Evolutionary conservation across 2,113 vertebrate genomes (phyloP), one percentile per base, ranked within the genome.

Genomic region (Semnopithecus entellus): DNA sequence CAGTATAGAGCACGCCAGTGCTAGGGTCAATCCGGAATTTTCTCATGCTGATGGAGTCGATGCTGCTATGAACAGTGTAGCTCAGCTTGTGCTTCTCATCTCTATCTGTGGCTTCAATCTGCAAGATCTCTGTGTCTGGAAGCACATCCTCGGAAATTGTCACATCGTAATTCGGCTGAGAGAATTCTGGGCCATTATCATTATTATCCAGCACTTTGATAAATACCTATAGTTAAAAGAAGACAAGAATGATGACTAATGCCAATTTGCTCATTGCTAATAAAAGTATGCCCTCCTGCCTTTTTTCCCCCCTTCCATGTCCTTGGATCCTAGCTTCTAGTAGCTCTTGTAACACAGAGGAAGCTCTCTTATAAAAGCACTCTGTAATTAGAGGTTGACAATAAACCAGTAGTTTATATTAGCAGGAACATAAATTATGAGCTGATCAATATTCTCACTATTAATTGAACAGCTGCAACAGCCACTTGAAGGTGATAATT

Each of bases 161-260:
- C 95, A 99, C 99, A 7, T 99, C 99, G 0, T 99, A 99, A 93
- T 98, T 99, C 0, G 99, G 98, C 86, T 99, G 99, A 93, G 99
- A 99, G 98, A 99, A 99, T 97, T 99, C 98, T 3, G 99, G 99
- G 55, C 99, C 98, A 0, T 99, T 99, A 98, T 99, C 99, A 23
- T 99, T 99, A 98, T 99, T 99, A 99, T 99, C 99, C 97, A 99
- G 95, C 48, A 99, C 99, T 89, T 98, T 99, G 98, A 99, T 99
- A 96, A 99, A 98, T 95, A 99, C 99, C 99, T 99, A 91, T 3
- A 97, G 96, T 98, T 94, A 94, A 96, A 64, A 94, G 73, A 97
- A 97, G 76, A 97, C 93, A 91, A 95, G 91, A 95, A 70, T 68
- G 82, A 80, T 59, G 72, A 88, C 27, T 18, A 5, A 90, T 90